Percentiles rank a stretch among this genome's conserved stretches.
These are phyloP conservation scores for Pegoplata infirma DNA, from an alignment of 2,888 invertebrate genomes.

Conservation along the genomic window DNA sequence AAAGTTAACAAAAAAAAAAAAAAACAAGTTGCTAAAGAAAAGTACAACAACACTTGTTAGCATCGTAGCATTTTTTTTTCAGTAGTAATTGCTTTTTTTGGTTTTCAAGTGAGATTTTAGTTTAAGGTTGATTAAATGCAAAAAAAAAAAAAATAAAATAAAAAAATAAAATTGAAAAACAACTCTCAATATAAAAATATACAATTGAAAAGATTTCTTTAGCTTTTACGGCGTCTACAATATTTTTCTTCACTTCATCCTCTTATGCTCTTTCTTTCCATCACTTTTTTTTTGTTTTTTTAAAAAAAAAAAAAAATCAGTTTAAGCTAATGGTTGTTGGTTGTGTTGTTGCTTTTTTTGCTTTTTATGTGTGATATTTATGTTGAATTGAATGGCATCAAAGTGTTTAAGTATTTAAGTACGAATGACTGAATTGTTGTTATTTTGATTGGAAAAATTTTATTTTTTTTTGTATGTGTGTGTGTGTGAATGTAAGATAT, in stretches of 20 bases:
- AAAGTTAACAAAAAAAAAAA: too few species aligned
- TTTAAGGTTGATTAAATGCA: slow-evolving; percentile 39
- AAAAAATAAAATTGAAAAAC: not conserved
- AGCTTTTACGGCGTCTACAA: too few species aligned
- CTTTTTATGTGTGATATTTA: not conserved
- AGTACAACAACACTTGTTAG: slow-evolving; percentile 27
- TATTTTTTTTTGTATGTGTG: not conserved
- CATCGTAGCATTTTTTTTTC: slow-evolving; percentile 24
- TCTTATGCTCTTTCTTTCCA: not conserved
- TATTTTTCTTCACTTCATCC: not conserved
- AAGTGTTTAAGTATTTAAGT: slow-evolving; percentile 20
- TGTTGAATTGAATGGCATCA: slow-evolving; percentile 20
- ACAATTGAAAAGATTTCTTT: slow-evolving; percentile 8
- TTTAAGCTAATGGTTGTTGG: not conserved
- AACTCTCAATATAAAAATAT: not conserved
- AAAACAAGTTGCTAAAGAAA: slow-evolving; percentile 1
- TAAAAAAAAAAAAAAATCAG: too few species aligned
- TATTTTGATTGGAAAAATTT: slow-evolving; percentile 21
- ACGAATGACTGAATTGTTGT: slow-evolving; percentile 26
- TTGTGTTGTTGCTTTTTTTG: too few species aligned
- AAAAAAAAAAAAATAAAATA: not conserved
- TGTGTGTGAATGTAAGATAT: too few species aligned
- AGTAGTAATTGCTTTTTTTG: slow-evolving; percentile 42
- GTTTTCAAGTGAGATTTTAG: slow-evolving; percentile 44
- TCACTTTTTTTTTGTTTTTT: not conserved